Evolutionary conservation across 2,888 invertebrate genomes (phyloP).

Genomic region (Dendrolimus houi): DNA sequence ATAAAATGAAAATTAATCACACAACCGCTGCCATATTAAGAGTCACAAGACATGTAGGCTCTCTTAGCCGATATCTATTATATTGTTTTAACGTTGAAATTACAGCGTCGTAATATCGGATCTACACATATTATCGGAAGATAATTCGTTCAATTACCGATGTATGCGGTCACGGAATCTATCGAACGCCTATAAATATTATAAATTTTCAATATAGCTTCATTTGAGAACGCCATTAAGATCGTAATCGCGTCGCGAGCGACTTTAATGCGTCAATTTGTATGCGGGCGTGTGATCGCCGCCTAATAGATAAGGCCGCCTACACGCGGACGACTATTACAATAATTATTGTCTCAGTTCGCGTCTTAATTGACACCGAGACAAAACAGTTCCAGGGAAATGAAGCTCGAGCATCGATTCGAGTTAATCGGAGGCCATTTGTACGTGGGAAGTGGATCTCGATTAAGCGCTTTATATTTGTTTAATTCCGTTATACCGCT

Average conservation of each 20-base stretch:
- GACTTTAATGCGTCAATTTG: constrained; percentile 56
- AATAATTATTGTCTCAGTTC: constrained; percentile 1
- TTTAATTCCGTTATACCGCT: not conserved
- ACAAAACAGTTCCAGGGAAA: not conserved
- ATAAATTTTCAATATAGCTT: constrained; percentile 52
- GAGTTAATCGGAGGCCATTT: not conserved
- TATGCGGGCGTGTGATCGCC: constrained; percentile 56
- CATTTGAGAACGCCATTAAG: constrained; percentile 51
- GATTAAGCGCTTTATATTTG: not conserved
- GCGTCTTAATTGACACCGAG: not conserved
- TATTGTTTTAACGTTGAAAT: too few relatives aligned
- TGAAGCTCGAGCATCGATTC: not conserved
- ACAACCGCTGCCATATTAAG: too few relatives aligned
- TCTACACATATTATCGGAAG: not conserved
- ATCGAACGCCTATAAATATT: constrained; percentile 6
- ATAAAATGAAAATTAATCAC: too few relatives aligned
- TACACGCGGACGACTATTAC: constrained; percentile 23
- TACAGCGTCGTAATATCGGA: too few relatives aligned
- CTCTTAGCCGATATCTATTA: too few relatives aligned
- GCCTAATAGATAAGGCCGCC: constrained; percentile 43
- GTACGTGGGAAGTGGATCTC: not conserved
- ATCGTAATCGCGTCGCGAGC: constrained; percentile 40
- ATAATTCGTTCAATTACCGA: not conserved
- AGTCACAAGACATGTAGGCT: too few relatives aligned
- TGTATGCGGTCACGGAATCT: constrained; percentile 1